Conservation (phyloP, 2,113 vertebrate species). For the Xiphophorus maculatus region DNA sequence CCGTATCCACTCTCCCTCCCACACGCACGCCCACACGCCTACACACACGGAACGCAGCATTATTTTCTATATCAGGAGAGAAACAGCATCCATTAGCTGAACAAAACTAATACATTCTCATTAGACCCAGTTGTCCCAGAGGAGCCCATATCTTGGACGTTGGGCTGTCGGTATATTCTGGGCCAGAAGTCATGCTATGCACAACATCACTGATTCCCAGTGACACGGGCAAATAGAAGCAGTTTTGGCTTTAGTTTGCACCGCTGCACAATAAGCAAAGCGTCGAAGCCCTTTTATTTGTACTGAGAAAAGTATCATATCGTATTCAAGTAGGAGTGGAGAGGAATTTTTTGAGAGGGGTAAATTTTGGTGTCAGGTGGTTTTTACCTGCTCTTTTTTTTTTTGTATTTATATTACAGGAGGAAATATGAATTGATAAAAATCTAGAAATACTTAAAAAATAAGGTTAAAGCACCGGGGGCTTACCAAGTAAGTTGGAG, state of each 20-base stretch:
- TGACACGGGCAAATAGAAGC: neutral
- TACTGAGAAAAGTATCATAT: neutral
- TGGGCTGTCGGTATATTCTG: neutral
- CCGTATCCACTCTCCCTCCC: neutral
- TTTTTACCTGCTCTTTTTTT: no score
- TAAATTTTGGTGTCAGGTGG: no score
- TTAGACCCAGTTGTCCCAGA: neutral
- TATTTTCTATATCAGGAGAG: constrained; percentile 1
- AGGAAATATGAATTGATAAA: no score
- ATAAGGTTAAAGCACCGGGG: no score
- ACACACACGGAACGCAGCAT: neutral
- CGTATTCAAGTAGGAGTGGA: no score
- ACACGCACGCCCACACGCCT: neutral
- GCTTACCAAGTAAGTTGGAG: no score
- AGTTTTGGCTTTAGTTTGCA: neutral
- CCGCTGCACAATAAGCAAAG: neutral
- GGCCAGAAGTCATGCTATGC: neutral
- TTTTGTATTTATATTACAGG: no score
- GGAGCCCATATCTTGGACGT: neutral
- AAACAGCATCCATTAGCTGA: neutral
- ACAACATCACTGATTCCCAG: neutral
- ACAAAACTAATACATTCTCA: neutral
- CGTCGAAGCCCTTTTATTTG: neutral
- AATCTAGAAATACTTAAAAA: no score
- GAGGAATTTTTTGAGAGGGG: neutral